Conservation (phyloP, 2,797 vertebrate genomes). For the Anguilla anguilla region DNA sequence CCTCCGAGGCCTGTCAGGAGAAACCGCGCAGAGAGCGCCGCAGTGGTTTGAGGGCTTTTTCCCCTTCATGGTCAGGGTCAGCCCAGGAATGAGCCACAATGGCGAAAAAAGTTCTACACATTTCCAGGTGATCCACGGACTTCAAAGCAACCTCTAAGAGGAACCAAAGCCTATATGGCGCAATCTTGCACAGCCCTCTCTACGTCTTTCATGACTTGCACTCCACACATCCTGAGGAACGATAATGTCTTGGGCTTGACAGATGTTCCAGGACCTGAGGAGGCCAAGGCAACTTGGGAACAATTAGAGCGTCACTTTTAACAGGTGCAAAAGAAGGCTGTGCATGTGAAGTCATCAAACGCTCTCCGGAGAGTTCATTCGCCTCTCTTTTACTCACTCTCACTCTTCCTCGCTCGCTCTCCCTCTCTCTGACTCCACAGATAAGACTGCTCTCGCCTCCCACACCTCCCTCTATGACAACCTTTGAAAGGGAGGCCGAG, state of each 20-base stretch:
- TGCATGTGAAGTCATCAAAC: background rate
- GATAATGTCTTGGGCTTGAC: background rate
- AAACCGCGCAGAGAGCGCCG: background rate
- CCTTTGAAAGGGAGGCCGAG: background rate
- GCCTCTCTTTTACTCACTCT: background rate
- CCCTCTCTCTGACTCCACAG: background rate
- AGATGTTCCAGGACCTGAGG: background rate
- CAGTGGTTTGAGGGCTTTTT: background rate
- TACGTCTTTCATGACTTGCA: background rate
- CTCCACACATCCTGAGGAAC: background rate
- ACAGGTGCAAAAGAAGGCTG: background rate
- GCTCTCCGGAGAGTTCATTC: background rate
- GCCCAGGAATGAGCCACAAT: background rate
- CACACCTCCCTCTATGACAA: background rate
- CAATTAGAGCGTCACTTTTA: background rate
- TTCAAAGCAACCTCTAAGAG: background rate
- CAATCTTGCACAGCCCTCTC: background rate
- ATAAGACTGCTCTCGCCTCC: background rate
- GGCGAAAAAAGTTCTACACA: background rate
- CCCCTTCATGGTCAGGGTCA: background rate
- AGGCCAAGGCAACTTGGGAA: background rate
- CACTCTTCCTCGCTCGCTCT: background rate
- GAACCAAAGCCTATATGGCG: background rate
- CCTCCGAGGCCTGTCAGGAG: slow-evolving; percentile 8
- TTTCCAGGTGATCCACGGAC: background rate